Evolutionary conservation across 2,113 vertebrate species (phyloP), one percentile per base, ranked within the genome.

Genomic region (Orientallactaga bullata): DNA sequence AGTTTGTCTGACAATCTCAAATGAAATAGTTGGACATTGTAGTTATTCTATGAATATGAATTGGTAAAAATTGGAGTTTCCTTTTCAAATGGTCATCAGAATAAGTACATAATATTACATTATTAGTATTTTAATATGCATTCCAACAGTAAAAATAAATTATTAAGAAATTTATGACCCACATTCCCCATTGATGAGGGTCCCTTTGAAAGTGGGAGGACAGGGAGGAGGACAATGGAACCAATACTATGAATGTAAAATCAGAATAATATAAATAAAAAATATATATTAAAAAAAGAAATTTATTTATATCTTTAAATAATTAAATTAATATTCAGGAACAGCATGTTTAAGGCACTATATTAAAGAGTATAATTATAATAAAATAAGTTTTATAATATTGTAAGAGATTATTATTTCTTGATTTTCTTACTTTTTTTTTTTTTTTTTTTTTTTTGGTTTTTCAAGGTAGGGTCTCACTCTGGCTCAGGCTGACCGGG

Each of bases 301-400:
- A 32, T 66, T 72, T 69, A 66, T 60, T 78, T 51, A 66, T 51
- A 76, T 68, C 74, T 88, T 65, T 20, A 83, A 94, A 66, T 85
- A 92, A 92, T 77, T 69, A 8, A 82, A 79, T 39, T 79, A 88
- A 30, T n/a, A 60, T 55, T 61, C 47, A 93, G 8, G 55, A 68
- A 58, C 4, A 58, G 9, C 60, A 78, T 74, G 13, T 68, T 90
- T 63, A 65, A 20, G 47, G 4, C 10, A 82, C 15, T 91, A 39
- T 35, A n/a, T 32, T 90, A 94, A 87, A 81, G 3, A 68, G 16
- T 63, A 79, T 3, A 35, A 63, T 39, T 1, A 66, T 6, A 85
- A 87, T 21, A 94, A 90, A 84, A 89, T 89, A 68, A 32, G 7
- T 84, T 94, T 85, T 93, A 12, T 69, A 90, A 88, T 93, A 93